Base-by-base conservation (phyloP, 2,797 vertebrate genomes). In the Amblyopsis hoosieri region DNA sequence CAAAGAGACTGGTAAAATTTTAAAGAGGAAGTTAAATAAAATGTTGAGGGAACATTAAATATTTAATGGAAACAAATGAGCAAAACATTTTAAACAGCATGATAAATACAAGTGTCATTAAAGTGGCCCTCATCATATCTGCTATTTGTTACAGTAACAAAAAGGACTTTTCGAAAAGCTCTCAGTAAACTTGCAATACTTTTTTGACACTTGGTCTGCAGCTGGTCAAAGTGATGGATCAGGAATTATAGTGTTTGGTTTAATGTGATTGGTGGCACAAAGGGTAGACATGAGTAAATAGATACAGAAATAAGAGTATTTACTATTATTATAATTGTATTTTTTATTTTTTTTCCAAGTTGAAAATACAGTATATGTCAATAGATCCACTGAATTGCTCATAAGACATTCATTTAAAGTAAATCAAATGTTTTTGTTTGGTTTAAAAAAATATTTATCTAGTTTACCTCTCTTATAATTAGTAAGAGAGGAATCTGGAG, bases 51-150 rank as follows among this genome's bases (percentile, higher is more conserved):
- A 84, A 81, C 80, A 91, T 94, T 84, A 93, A 93, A 93, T 93
- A 93, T 94, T 92, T 87, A 93, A 91, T 79, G 83, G 90, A 92
- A 92, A 93, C 89, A 92, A 93, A 92, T 92, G 91, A 91, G 89
- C 84, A 89, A 91, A 93, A 91, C 91, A 91, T 92, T 93, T 92
- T 90, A 91, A 90, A 88, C 82, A 52, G 89, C 84, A 81, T 85
- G 81, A 92, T 90, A 91, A 91, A 92, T 91, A 86, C 58, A 69
- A 74, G 75, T 87, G 82, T 74, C 79, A 78, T 82, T 79, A 84
- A 88, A 86, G 75, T 77, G 76, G 72, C 78, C 71, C 74, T 71
- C 33, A 45, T 78, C 75, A 83, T 83, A 80, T 83, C 69, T 69
- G 74, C 81, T 71, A 57, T 82, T 84, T 74, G 75, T 72, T 66